Evolutionary conservation across 35 echinoderm and acorn worm species (phyloP).

Genomic region (Apostichopus japonicus): DNA sequence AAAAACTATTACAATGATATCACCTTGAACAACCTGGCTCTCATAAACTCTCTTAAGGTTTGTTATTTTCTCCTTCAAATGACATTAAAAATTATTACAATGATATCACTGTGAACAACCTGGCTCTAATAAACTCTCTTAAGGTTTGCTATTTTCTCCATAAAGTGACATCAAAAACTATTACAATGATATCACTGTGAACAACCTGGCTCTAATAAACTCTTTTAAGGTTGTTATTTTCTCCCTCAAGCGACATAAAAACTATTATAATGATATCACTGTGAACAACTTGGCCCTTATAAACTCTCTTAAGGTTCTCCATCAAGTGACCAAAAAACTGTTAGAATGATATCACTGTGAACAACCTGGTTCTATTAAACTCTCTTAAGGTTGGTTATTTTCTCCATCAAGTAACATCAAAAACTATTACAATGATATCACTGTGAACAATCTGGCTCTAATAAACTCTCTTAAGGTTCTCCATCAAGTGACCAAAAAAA

Average conservation of each 20-base stretch:
- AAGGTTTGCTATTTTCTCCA: slow-evolving; percentile 66
- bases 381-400: slow-evolving; percentile 91
- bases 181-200: slow-evolving; percentile 98
- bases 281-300: slow-evolving; percentile 98
- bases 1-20: slow-evolving; percentile 99
- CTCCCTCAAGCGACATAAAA: slow-evolving; percentile 87
- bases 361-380: slow-evolving; percentile 97
- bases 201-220: slow-evolving; percentile 98
- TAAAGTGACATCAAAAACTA: slow-evolving; percentile 97
- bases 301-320: slow-evolving; percentile 99
- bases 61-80: slow-evolving; percentile 35
- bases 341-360: slow-evolving; percentile 98
- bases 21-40: slow-evolving; percentile 96
- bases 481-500: slow-evolving; percentile 91
- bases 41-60: slow-evolving; percentile 99
- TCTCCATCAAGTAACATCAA: slow-evolving; percentile 99
- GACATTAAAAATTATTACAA: slow-evolving; percentile 98
- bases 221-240: slow-evolving; percentile 86
- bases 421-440: slow-evolving; percentile 99
- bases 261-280: slow-evolving; percentile 99
- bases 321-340: slow-evolving; percentile 99
- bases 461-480: slow-evolving; percentile 90
- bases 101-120: slow-evolving; percentile 97
- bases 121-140: slow-evolving; percentile 98
- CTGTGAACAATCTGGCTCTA: slow-evolving; percentile 95